These are phyloP conservation scores for Myiozetetes cayanensis DNA, from an alignment of 2,113 vertebrate genomes.

Conservation along the genomic window DNA sequence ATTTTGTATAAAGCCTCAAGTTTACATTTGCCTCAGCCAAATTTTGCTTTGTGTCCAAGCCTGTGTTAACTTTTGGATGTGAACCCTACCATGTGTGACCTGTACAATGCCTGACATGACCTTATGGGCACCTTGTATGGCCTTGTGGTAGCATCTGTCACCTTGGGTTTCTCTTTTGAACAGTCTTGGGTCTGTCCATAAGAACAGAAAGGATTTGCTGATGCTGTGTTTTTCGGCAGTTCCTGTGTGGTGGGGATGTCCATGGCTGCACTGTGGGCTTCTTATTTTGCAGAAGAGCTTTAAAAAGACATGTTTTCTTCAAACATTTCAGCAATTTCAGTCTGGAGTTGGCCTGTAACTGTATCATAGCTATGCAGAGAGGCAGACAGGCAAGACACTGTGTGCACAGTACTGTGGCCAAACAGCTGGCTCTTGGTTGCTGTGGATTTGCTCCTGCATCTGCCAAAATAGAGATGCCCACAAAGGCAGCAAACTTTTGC, in stretches of 20 bases:
- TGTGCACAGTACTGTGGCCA: background rate
- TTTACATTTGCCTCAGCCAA: background rate
- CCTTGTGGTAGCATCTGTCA: background rate
- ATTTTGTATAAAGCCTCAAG: background rate
- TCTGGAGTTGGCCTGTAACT: background rate
- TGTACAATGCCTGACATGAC: background rate
- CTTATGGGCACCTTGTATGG: background rate
- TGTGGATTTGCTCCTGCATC: background rate
- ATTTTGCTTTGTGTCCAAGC: background rate
- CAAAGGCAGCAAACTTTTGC: background rate
- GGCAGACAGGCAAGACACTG: background rate
- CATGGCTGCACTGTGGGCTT: background rate
- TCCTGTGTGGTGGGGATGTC: background rate
- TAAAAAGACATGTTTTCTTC: background rate
- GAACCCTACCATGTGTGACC: background rate
- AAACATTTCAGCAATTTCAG: background rate
- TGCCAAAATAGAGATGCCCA: background rate
- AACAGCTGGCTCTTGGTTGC: background rate
- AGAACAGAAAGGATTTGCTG: background rate
- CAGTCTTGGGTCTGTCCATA: background rate
- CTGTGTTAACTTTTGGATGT: background rate
- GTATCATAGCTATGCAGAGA: rapidly evolving
- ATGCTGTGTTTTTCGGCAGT: background rate
- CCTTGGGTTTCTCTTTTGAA: background rate
- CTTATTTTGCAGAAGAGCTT: background rate